Conservation (phyloP, 30 jellyfish, hydroid and myxozoan species). For the Chrysaora quinquecirrha region DNA sequence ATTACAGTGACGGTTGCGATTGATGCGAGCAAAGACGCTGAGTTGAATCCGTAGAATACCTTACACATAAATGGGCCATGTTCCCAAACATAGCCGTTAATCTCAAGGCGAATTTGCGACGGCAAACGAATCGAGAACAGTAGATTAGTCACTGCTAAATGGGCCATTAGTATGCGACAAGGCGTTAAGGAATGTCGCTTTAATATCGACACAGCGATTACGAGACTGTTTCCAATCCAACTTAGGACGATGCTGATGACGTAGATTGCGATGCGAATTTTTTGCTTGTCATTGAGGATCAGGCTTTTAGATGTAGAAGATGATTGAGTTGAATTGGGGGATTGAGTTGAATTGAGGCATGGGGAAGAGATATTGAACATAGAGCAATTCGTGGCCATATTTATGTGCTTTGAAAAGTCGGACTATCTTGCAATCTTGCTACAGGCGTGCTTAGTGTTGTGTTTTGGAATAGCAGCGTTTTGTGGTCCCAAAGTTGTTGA, state of each 20-base stretch:
- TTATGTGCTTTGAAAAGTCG: not conserved
- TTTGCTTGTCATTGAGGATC: constrained; percentile 58
- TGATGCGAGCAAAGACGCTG: constrained; percentile 71
- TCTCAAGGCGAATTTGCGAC: constrained; percentile 66
- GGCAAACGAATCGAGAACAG: constrained; percentile 72
- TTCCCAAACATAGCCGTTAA: constrained; percentile 64
- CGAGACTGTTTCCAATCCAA: constrained; percentile 76
- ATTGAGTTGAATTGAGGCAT: constrained; percentile 6
- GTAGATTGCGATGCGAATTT: constrained; percentile 55
- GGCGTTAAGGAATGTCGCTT: constrained; percentile 62
- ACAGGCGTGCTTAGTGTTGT: no score
- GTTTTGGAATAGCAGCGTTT: no score
- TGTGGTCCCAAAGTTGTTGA: no score
- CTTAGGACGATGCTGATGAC: constrained; percentile 60
- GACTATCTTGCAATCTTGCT: not conserved
- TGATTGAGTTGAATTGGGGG: constrained; percentile 1
- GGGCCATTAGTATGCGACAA: constrained; percentile 80
- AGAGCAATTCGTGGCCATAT: constrained; percentile 28
- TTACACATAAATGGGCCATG: constrained; percentile 70
- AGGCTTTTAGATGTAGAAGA: constrained; percentile 12
- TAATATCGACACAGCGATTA: constrained; percentile 43
- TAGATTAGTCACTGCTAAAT: constrained; percentile 70
- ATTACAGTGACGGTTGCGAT: constrained; percentile 70
- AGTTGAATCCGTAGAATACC: constrained; percentile 70
- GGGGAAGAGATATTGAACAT: constrained; percentile 21